A percentile compares a stretch with the other conserved stretches of the same genome.
These are phyloP conservation scores for Taphrorychus bicolor DNA, from an alignment of 2,888 invertebrate genomes.

Conservation along the genomic window DNA sequence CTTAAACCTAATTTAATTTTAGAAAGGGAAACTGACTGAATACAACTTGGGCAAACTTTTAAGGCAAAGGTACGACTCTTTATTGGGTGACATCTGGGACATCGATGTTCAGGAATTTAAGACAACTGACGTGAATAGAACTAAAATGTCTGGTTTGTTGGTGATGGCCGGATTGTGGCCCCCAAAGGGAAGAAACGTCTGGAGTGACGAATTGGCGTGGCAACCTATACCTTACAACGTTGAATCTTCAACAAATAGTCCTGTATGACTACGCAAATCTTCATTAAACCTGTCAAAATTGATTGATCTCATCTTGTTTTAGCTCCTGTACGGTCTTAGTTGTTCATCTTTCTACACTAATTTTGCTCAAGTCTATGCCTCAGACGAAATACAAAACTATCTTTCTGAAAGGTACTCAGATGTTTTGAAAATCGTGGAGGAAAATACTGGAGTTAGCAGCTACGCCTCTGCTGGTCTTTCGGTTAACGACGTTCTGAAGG, in stretches of 20 bases:
- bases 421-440: slow-evolving; percentile 6
- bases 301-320: too few relatives aligned
- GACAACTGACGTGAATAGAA: slow-evolving; percentile 71
- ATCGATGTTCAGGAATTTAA: slow-evolving; percentile 63
- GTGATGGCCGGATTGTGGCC: slow-evolving; percentile 72
- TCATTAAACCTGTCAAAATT: too few relatives aligned
- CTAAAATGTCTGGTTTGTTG: slow-evolving; percentile 73
- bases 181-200: slow-evolving; percentile 63
- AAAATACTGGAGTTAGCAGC: neutral
- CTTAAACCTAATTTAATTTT: too few relatives aligned
- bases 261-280: slow-evolving; percentile 7
- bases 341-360: neutral
- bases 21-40: slow-evolving; percentile 66
- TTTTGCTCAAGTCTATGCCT: neutral
- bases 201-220: slow-evolving; percentile 57
- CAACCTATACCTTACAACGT: slow-evolving; percentile 47
- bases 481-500: neutral
- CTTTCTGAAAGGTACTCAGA: slow-evolving; percentile 10
- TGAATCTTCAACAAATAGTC: neutral
- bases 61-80: slow-evolving; percentile 65
- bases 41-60: slow-evolving; percentile 70
- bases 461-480: neutral
- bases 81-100: slow-evolving; percentile 65
- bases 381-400: slow-evolving; percentile 2
- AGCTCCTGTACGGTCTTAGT: too few relatives aligned